A percentile compares a stretch with the other conserved stretches of the same genome.
These are phyloP conservation scores for Ornithoptera priamus DNA, from an alignment of 2,888 invertebrate genomes.

Conservation along the genomic window DNA sequence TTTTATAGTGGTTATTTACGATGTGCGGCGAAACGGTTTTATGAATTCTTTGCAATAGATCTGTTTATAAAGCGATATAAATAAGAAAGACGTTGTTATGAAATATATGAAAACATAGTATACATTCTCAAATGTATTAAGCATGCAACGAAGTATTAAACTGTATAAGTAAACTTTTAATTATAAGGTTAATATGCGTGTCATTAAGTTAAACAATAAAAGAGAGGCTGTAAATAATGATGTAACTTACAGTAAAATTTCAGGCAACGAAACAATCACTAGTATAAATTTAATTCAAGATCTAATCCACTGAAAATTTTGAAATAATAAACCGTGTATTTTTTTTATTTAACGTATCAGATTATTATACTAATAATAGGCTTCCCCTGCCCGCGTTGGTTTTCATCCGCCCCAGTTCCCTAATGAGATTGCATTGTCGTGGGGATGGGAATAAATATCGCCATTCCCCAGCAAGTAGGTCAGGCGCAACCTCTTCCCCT, in stretches of 20 bases:
- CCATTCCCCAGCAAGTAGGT: constrained; percentile 47
- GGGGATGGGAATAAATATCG: constrained; percentile 41
- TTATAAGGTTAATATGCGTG: no score
- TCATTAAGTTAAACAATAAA: no score
- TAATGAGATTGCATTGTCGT: constrained; percentile 59
- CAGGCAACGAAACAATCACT: neutral
- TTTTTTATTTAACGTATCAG: neutral
- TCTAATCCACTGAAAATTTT: neutral
- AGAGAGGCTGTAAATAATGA: no score
- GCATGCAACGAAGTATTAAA: no score
- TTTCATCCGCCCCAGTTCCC: constrained; percentile 32
- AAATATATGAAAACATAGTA: no score
- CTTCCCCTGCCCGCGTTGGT: constrained; percentile 1
- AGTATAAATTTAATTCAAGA: neutral
- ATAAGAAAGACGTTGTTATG: neutral
- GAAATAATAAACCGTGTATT: neutral
- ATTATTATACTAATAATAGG: neutral
- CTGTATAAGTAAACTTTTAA: no score
- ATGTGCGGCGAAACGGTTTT: neutral
- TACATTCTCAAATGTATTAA: no score
- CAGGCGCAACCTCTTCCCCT: constrained; percentile 45
- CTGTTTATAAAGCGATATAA: neutral
- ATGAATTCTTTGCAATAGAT: neutral
- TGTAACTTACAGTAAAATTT: neutral
- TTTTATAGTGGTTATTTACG: constrained; percentile 10